Percentiles rank a stretch among this genome's conserved stretches.
phyloP scores from a whole-genome alignment of 2,797 vertebrate species.

The Xiphophorus birchmanni region DNA sequence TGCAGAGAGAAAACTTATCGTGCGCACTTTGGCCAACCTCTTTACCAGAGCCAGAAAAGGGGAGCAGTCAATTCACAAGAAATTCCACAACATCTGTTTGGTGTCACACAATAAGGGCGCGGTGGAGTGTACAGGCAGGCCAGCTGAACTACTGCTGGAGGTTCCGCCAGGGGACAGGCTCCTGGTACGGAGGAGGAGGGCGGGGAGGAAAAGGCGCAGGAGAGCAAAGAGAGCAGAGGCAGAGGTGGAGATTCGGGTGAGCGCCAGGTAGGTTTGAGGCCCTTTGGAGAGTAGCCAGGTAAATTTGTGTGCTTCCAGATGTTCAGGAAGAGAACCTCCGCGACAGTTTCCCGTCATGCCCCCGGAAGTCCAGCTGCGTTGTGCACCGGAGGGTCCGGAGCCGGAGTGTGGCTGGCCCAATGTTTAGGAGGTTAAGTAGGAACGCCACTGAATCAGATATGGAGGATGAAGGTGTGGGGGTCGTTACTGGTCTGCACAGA shows the following conservation, averaged over 20 bases:
- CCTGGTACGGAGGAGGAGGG: conserved; percentile 9
- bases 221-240: conserved; percentile 19
- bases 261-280: conserved; percentile 55
- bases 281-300: conserved; percentile 31
- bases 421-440: conserved; percentile 80
- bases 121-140: conserved; percentile 56
- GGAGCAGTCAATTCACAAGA: conserved; percentile 83
- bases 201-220: conserved; percentile 12
- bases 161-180: conserved; percentile 54
- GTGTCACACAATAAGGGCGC: conserved; percentile 86
- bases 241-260: conserved; percentile 52
- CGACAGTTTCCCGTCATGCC: conserved; percentile 13
- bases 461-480: conserved; percentile 37
- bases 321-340: conserved; percentile 36
- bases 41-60: conserved; percentile 79
- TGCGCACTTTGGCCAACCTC: conserved; percentile 32
- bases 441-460: conserved; percentile 66
- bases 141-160: conserved; percentile 64
- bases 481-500: conserved; percentile 80
- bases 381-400: conserved; percentile 22
- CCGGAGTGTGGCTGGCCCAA: conserved; percentile 57
- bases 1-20: conserved; percentile 40
- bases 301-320: conserved; percentile 52
- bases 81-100: conserved; percentile 96
- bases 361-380: conserved; percentile 25